Evolutionary conservation across 2,113 vertebrate genomes (phyloP).

Genomic region (Lepidothrix coronata): DNA sequence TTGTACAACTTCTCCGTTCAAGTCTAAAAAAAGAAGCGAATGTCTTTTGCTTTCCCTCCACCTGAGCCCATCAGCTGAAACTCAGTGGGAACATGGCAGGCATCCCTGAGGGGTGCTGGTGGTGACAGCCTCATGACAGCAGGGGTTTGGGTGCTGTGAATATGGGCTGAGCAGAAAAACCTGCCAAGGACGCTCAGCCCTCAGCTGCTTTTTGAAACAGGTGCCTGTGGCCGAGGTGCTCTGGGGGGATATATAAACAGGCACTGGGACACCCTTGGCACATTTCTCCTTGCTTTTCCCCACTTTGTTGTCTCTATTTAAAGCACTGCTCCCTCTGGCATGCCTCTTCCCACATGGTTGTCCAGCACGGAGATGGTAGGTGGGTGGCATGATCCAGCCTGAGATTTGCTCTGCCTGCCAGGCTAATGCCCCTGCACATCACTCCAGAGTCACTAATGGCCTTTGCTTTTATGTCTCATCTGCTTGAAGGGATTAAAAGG

Average conservation of each 20-base stretch:
- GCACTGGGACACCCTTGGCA: background rate
- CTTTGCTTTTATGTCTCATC: conserved; percentile 14
- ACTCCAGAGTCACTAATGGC: background rate
- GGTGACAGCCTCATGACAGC: background rate
- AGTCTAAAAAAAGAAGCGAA: conserved; percentile 33
- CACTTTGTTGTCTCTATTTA: background rate
- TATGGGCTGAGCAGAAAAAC: background rate
- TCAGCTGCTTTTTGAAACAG: background rate
- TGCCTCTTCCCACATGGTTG: background rate
- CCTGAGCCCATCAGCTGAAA: background rate
- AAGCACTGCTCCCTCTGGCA: background rate
- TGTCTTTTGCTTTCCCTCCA: background rate
- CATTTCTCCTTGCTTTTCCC: background rate
- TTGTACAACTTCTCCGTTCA: background rate
- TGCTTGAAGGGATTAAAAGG: conserved; percentile 23
- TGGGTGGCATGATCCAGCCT: background rate
- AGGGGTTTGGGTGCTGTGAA: background rate
- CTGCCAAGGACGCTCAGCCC: background rate
- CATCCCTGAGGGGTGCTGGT: background rate
- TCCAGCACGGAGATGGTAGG: background rate
- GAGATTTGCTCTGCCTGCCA: background rate
- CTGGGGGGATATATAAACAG: rapidly evolving
- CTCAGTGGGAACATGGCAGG: rapidly evolving
- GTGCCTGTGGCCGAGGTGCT: background rate
- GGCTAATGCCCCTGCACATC: background rate